Conservation (phyloP, 2,113 vertebrate species). For the Microcebus griseorufus region DNA sequence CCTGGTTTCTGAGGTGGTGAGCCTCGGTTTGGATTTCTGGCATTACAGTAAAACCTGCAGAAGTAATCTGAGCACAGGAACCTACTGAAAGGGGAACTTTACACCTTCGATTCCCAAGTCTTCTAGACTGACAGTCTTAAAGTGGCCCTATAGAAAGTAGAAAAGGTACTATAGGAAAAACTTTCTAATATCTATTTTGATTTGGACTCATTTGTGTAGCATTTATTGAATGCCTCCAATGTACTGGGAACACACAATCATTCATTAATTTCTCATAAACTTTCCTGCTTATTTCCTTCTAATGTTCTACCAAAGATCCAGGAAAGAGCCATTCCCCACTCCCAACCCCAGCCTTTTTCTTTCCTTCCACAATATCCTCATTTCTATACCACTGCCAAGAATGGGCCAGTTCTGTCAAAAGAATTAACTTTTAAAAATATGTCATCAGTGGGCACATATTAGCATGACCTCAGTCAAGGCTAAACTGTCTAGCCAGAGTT, state of each 20-base stretch:
- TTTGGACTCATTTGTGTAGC: background rate
- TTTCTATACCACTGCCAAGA: slow-evolving; percentile 44
- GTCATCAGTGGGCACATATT: slow-evolving; percentile 47
- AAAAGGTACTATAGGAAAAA: background rate
- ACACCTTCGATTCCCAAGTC: background rate
- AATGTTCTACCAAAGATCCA: slow-evolving; percentile 46
- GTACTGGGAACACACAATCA: background rate
- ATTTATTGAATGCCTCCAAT: background rate
- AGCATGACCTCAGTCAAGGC: slow-evolving; percentile 57
- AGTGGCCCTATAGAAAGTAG: background rate
- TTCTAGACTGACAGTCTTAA: background rate
- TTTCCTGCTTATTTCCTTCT: slow-evolving; percentile 50
- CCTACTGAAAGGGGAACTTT: background rate
- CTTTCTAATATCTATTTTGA: background rate
- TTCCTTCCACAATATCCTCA: background rate
- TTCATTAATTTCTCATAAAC: slow-evolving; percentile 56
- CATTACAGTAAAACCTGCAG: background rate
- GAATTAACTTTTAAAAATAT: slow-evolving; percentile 50
- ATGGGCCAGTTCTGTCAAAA: slow-evolving; percentile 39
- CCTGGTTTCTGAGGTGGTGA: background rate
- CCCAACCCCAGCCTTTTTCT: background rate
- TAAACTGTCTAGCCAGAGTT: slow-evolving; percentile 53
- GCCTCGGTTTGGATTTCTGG: slow-evolving; percentile 23
- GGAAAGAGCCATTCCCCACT: background rate
- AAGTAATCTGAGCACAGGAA: background rate